Conservation (phyloP, 2,888 invertebrate genomes). For the Scrobipalpa costella region DNA sequence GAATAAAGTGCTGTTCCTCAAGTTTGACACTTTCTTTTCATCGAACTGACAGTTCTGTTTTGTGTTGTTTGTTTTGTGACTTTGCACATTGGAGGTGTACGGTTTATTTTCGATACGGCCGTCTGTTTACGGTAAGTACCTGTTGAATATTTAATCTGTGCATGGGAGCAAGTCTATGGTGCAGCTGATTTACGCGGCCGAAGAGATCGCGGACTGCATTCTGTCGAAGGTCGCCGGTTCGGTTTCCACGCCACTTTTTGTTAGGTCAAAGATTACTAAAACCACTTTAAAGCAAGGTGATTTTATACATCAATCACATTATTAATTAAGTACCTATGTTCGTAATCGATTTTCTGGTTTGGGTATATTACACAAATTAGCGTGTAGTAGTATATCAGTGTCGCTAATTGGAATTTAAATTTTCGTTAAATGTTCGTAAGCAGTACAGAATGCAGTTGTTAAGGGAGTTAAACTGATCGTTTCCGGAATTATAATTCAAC, state of each 20-base stretch:
- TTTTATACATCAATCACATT: constrained; percentile 27
- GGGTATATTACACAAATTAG: constrained; percentile 20
- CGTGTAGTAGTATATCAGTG: constrained; percentile 28
- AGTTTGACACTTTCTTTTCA: constrained; percentile 54
- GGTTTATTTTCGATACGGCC: constrained; percentile 67
- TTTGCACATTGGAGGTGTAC: constrained; percentile 70
- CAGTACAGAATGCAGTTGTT: neutral
- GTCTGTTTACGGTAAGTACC: constrained; percentile 75
- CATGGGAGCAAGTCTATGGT: constrained; percentile 46
- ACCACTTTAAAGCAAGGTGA: neutral
- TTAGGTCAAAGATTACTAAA: constrained; percentile 44
- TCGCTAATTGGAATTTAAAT: constrained; percentile 21
- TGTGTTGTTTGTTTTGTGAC: constrained; percentile 74
- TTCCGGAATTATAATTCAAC: no score
- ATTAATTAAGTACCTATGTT: constrained; percentile 24
- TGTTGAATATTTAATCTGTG: constrained; percentile 67
- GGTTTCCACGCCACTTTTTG: constrained; percentile 57
- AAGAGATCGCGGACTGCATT: constrained; percentile 66
- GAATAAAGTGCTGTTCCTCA: constrained; percentile 68
- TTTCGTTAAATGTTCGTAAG: neutral
- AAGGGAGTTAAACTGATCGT: neutral
- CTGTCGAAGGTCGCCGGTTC: constrained; percentile 62
- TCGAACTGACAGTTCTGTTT: constrained; percentile 63
- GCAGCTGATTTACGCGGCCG: constrained; percentile 69
- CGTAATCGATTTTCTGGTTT: constrained; percentile 35